phyloP scores from a whole-genome alignment of 1,140 invertebrate species.

The Musca vetustissima region DNA sequence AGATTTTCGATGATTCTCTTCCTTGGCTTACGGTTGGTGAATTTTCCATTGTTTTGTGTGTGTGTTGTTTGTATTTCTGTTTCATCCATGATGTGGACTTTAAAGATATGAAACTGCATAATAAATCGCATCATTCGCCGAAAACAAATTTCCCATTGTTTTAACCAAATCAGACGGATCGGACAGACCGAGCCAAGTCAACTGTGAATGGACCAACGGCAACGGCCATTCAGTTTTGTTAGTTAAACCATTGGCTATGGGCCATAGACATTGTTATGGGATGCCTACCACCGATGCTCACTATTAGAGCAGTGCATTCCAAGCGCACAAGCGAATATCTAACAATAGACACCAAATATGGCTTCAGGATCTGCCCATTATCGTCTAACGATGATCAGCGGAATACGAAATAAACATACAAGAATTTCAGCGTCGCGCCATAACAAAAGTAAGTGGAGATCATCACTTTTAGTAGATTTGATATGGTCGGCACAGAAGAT shows the following conservation, averaged over 20 bases:
- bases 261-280: too few species aligned
- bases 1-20: constrained; percentile 13
- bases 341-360: constrained; percentile 21
- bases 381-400: constrained; percentile 18
- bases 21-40: neutral
- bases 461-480: constrained; percentile 5
- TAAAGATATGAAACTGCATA: too few species aligned
- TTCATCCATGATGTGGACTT: too few species aligned
- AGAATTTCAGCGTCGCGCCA: neutral
- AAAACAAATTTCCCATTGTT: constrained; percentile 22
- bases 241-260: too few species aligned
- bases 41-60: too few species aligned
- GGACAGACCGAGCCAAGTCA: too few species aligned
- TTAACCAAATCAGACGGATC: neutral
- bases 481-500: neutral
- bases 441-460: constrained; percentile 15
- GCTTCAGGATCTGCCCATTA: constrained; percentile 18
- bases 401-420: neutral
- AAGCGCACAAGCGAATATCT: neutral
- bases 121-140: constrained; percentile 18
- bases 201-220: too few species aligned
- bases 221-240: too few species aligned
- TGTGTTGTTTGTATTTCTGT: too few species aligned
- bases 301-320: too few species aligned
- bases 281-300: too few species aligned